Base-by-base conservation (phyloP, 2,888 invertebrate genomes). In the Ametastegia equiseti region DNA sequence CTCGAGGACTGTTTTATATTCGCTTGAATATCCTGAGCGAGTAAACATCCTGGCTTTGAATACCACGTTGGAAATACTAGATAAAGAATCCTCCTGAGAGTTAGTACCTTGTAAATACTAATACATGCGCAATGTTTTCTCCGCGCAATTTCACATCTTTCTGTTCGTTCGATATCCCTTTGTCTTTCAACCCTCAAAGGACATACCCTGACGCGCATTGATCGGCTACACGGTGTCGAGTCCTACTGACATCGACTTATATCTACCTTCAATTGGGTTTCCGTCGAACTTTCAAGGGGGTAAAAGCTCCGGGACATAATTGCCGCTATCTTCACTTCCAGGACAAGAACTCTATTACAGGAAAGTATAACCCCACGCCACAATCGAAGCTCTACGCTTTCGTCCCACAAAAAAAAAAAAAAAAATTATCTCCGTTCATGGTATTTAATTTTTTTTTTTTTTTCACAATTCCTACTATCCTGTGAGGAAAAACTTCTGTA, bases 101-200 rank as follows among this genome's bases (percentile, higher is more conserved):
- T n/a, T n/a, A 19, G 23, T 39, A 36, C 15, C 19, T 36, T 39
- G 19, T 39, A 13, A 67, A 19, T 19, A 19, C 5, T 39, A 39
- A 67, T 23, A 19, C 23, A 11, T 39, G 39, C 11, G 13, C 0
- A 45, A 11, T 71, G 33, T 71, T 45, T 45, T 47, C 30, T 7
- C 47, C 13, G 30, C n/a, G 47, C 33, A 71, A 71, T 71, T 71
- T 71, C 71, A 45, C n/a, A n/a, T n/a, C n/a, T n/a, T n/a, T n/a
- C n/a, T n/a, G n/a, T n/a, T 47, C 71, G 27, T 13, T 47, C 71
- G 67, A 71, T 23, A 7, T 27, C 19, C 27, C 45, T 23, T 23
- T 45, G 71, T 45, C 47, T 71, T 71, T 30, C n/a, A 30, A 47
- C 47, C 47, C 47, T 47, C 47, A 71, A 71, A 71, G 71, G 71